phyloP scores from a whole-genome alignment of 30 jellyfish, hydroid and myxozoan species.

The Euphysa ruthae region DNA sequence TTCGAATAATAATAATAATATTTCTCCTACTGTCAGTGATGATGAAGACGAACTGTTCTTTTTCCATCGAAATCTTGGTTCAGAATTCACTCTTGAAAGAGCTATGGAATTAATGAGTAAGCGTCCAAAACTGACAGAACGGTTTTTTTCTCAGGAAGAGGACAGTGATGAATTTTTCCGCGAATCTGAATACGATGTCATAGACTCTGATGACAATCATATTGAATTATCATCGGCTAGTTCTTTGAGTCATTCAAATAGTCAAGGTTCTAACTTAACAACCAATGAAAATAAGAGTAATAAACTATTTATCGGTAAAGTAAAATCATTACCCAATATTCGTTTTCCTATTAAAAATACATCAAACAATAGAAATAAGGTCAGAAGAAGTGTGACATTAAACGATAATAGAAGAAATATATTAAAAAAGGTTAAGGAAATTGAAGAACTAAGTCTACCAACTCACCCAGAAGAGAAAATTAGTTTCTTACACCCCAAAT shows the following conservation, averaged over 20 bases:
- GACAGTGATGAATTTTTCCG: conserved; percentile 91
- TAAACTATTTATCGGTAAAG: conserved; percentile 26
- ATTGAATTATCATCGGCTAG: too few relatives aligned
- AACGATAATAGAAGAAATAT: not conserved
- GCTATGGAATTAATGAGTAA: conserved; percentile 42
- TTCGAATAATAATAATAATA: conserved; percentile 8
- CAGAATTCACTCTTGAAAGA: conserved; percentile 7
- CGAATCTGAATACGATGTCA: conserved; percentile 95
- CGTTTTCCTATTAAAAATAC: conserved; percentile 18
- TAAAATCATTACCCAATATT: conserved; percentile 28
- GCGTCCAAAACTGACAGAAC: conserved; percentile 59
- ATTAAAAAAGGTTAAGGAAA: not conserved
- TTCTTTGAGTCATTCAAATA: not conserved
- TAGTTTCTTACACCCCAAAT: not conserved
- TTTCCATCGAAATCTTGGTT: conserved; percentile 1
- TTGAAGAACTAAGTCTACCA: not conserved
- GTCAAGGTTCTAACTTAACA: not conserved
- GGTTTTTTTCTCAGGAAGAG: conserved; percentile 30
- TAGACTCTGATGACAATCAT: conserved; percentile 59
- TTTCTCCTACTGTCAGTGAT: conserved; percentile 1
- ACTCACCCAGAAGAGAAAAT: not conserved
- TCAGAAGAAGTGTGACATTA: conserved; percentile 8
- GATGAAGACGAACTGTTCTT: conserved; percentile 18
- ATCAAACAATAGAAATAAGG: not conserved
- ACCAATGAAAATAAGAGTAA: too few relatives aligned